Percentiles rank a stretch among this genome's conserved stretches.
Conservation (phyloP, 2,888 invertebrate species). For the Orgyia antiqua region DNA sequence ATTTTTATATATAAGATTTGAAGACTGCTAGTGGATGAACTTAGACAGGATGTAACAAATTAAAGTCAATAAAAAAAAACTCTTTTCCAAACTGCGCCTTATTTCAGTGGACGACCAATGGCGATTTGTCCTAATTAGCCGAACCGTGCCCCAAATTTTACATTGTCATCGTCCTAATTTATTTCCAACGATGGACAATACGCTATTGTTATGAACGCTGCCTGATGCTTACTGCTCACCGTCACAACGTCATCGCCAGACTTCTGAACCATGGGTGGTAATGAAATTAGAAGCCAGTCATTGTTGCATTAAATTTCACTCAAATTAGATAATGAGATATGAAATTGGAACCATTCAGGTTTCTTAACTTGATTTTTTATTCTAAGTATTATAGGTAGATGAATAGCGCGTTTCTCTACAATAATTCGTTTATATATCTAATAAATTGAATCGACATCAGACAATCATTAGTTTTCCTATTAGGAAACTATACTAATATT, state of each 20-base stretch:
- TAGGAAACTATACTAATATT: too few relatives aligned
- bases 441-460: too few relatives aligned
- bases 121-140: slow-evolving; percentile 33
- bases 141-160: slow-evolving; percentile 35
- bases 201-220: slow-evolving; percentile 43
- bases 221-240: slow-evolving; percentile 11
- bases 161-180: slow-evolving; percentile 60
- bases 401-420: too few relatives aligned
- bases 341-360: slow-evolving; percentile 34
- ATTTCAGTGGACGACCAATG: slow-evolving; percentile 2
- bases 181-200: slow-evolving; percentile 58
- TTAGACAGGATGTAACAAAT: too few relatives aligned
- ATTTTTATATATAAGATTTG: too few relatives aligned
- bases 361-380: slow-evolving; percentile 31
- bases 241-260: slow-evolving; percentile 16
- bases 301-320: slow-evolving; percentile 68
- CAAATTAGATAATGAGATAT: slow-evolving; percentile 54
- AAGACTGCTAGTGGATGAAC: too few relatives aligned
- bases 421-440: too few relatives aligned
- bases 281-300: slow-evolving; percentile 66
- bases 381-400: not conserved
- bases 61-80: too few relatives aligned
- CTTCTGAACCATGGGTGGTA: slow-evolving; percentile 58
- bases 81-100: too few relatives aligned
- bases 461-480: too few relatives aligned